Base-by-base conservation (phyloP, 2,888 invertebrate genomes). In the Euspilapteryx auroguttella region DNA sequence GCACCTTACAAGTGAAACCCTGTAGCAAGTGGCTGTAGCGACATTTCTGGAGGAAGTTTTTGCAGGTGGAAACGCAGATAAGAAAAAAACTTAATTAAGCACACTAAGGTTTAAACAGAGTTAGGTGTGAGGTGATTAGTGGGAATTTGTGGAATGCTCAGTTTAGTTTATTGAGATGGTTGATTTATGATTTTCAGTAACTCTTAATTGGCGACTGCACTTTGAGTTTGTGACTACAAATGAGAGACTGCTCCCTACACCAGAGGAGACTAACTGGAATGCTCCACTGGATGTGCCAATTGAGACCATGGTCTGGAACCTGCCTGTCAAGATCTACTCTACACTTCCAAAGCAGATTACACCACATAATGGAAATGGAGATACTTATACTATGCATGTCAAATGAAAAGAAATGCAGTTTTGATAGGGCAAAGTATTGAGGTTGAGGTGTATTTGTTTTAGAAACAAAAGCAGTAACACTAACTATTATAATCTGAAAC, bases 271-370 rank as follows among this genome's bases (percentile, higher is more conserved):
- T 14, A 81, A 79, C 21, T 93, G 95, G 87, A 86, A 86, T 44
- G 95, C 92, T 1, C 95, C 96, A 0, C 71, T 85, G 2, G 85
- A 86, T 37, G 78, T 96, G 15, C 86, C 92, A 8, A 95, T 98
- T 32, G 97, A 99, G 66, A 98, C 98, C 1, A 96, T 98, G 94
- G 88, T 95, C 9, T 99, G 98, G 98, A 94, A 97, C 68, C 78
- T 98, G 30, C 96, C 97, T 0, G 87, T 99, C 29, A 91, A 90
- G 49, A 84, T 98, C 33, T 94, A 92, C 63, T 92, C 97, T 0
- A 93, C 96, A 4, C 84, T 91, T 37, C 94, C 95, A 0, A 78
- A 84, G 38, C 87, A 89, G 53, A 86, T 89, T 12, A 84, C 85
- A 25, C 86, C 86, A 44, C 83, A 85, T 42, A 63, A 76, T 33